Percentiles rank a stretch among this genome's conserved stretches.
These are phyloP conservation scores for Caenorhabditis panamensis DNA, from an alignment of 2,888 invertebrate genomes.

Conservation along the genomic window DNA sequence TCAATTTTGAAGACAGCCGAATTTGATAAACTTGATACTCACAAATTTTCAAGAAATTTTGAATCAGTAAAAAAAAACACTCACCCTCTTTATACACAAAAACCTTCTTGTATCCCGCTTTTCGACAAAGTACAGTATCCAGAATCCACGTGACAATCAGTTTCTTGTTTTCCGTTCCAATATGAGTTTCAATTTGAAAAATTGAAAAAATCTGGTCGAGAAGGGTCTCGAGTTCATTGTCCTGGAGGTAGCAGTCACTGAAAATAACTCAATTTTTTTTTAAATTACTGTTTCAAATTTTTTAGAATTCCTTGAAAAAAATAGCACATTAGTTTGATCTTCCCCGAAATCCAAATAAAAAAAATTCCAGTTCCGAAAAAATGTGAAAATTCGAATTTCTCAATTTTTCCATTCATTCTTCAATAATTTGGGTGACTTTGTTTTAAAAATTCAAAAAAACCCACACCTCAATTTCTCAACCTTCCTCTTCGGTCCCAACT, in stretches of 20 bases:
- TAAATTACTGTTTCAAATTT: neutral
- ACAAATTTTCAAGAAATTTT: neutral
- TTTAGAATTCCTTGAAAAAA: neutral
- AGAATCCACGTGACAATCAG: neutral
- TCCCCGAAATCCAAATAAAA: too few species aligned
- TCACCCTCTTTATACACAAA: neutral
- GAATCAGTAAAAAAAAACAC: neutral
- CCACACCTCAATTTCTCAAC: constrained; percentile 13
- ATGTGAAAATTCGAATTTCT: too few species aligned
- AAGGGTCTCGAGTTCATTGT: neutral
- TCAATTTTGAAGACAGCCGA: too few species aligned
- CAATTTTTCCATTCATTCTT: too few species aligned
- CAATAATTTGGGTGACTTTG: too few species aligned
- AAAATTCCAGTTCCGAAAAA: too few species aligned
- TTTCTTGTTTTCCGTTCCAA: neutral
- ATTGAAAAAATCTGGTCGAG: neutral
- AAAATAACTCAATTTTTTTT: neutral
- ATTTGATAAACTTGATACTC: too few species aligned
- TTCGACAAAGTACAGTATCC: neutral
- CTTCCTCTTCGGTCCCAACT: constrained; percentile 8
- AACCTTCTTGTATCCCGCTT: neutral
- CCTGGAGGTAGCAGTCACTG: neutral
- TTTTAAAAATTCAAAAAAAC: neutral
- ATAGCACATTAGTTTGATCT: neutral
- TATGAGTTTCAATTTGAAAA: neutral